Conservation (phyloP, 1,140 invertebrate genomes). For the Yoshiicerus persimilis region DNA sequence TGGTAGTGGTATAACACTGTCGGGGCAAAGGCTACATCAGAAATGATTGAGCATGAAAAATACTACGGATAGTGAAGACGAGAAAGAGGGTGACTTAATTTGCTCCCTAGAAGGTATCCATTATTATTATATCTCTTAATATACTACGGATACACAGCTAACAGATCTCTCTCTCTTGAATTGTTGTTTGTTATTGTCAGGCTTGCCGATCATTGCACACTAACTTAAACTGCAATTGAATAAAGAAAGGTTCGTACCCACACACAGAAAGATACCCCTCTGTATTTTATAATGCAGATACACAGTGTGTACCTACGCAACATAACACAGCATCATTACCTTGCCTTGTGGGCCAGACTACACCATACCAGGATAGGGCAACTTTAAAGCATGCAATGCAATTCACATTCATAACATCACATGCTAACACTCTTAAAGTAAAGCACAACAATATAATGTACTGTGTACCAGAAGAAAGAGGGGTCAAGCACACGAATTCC, state of each 20-base stretch:
- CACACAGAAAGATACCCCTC: no score
- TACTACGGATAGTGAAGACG: background rate
- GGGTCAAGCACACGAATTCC: conserved; percentile 9
- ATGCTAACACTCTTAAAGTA: background rate
- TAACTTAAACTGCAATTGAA: background rate
- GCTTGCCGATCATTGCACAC: background rate
- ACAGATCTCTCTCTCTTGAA: background rate
- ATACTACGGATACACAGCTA: background rate
- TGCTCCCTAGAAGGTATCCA: background rate
- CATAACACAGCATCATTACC: no score
- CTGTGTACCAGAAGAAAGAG: background rate
- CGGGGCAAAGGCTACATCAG: background rate
- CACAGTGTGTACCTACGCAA: no score
- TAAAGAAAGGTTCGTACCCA: background rate
- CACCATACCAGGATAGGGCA: background rate
- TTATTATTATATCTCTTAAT: no score
- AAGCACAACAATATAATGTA: background rate
- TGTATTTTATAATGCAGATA: no score
- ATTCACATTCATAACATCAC: background rate
- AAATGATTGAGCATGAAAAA: background rate
- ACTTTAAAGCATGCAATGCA: background rate
- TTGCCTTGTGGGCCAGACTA: background rate
- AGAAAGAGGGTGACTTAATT: background rate
- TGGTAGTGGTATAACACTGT: background rate
- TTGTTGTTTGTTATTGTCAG: background rate